Evolutionary conservation across 2,888 invertebrate species (phyloP).

Genomic region (Caenorhabditis sp.): DNA sequence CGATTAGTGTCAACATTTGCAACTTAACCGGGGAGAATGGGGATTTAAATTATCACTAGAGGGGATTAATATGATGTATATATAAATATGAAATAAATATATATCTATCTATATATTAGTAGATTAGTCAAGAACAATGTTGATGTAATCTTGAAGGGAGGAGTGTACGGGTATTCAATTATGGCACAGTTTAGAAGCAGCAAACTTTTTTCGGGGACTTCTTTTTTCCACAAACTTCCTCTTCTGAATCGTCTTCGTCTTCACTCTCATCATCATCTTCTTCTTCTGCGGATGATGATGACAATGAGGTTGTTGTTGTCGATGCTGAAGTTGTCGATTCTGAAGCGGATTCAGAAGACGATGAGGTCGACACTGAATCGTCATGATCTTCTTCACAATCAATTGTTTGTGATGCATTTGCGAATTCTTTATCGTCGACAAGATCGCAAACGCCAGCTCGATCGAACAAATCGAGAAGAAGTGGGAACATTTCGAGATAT

Average conservation of each 20-base stretch:
- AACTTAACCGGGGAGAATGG: too few relatives aligned
- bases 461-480: conserved; percentile 9
- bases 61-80: neutral
- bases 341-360: conserved; percentile 1
- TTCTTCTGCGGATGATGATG: conserved; percentile 1
- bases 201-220: neutral
- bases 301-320: conserved; percentile 3
- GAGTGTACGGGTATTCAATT: neutral
- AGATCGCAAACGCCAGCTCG: conserved; percentile 6
- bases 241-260: neutral
- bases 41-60: neutral
- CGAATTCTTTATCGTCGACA: neutral
- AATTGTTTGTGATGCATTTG: neutral
- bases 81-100: neutral
- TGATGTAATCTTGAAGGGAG: neutral
- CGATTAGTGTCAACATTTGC: too few relatives aligned
- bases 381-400: conserved; percentile 2
- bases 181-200: neutral
- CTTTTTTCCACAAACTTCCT: neutral
- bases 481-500: conserved; percentile 34
- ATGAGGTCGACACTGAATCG: conserved; percentile 1
- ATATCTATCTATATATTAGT: neutral
- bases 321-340: conserved; percentile 10
- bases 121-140: neutral
- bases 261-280: conserved; percentile 2